Conservation (phyloP, 2,888 invertebrate species). For the Drosophila fungiperda region DNA sequence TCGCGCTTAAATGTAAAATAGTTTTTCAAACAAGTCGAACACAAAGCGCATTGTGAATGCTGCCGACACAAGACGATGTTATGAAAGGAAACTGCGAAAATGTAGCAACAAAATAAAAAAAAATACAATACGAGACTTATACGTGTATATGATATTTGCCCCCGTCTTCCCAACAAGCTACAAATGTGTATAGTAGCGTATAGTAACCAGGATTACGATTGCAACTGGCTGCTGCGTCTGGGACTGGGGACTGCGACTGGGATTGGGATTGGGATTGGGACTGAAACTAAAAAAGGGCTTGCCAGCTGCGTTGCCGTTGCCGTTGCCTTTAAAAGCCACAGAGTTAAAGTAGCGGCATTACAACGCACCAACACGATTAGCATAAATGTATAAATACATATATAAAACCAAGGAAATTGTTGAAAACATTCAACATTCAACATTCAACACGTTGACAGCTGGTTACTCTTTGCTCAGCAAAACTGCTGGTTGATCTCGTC, state of each 20-base stretch:
- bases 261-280: constrained; percentile 35
- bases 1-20: constrained; percentile 81
- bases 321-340: constrained; percentile 74
- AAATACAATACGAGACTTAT: constrained; percentile 49
- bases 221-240: constrained; percentile 29
- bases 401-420: constrained; percentile 40
- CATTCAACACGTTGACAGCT: neutral
- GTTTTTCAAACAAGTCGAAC: constrained; percentile 81
- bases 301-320: constrained; percentile 65
- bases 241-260: constrained; percentile 20
- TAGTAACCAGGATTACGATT: constrained; percentile 42
- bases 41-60: constrained; percentile 77
- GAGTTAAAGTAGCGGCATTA: constrained; percentile 82
- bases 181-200: neutral
- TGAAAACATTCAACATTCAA: neutral
- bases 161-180: neutral
- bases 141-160: constrained; percentile 24
- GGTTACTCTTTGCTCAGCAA: neutral
- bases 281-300: constrained; percentile 56
- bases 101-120: constrained; percentile 62
- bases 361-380: constrained; percentile 77
- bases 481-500: neutral
- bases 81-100: constrained; percentile 75
- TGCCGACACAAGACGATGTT: constrained; percentile 70
- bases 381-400: constrained; percentile 81